Base-by-base conservation (phyloP, 1,140 invertebrate species). In the Musca domestica region DNA sequence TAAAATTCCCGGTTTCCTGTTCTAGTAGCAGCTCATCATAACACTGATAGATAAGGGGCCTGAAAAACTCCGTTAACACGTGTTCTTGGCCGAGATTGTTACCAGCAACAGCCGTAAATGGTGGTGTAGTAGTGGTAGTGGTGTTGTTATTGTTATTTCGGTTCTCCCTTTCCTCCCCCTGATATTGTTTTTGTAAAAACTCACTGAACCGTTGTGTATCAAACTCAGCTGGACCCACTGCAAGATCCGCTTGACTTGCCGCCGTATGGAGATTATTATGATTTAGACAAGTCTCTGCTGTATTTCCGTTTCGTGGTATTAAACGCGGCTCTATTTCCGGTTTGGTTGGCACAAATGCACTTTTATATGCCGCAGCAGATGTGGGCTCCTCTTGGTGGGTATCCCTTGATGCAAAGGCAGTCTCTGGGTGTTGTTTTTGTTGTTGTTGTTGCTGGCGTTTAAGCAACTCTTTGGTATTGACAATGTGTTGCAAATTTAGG, bases 291-390 rank as follows among this genome's bases (percentile, higher is more conserved):
- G 3, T n/a, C 56, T n/a, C 41, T 17, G n/a, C 20, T 19, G 23
- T 64, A n/a, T 61, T 61, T 49, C 22, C 51, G 25, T 34, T 17
- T 9, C n/a, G 49, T 25, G 14, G n/a, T 64, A 23, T 46, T n/a
- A 64, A 49, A 48, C 49, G 63, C 1, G 48, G 64, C 48, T 64
- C 17, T 51, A 49, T 61, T 68, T 48, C 20, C 17, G 67, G 49
- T 66, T 69, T 69, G 23, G 67, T 69, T 27, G 67, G 25, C 30
- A 69, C 67, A 54, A 69, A 69, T 25, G 67, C 67, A 46, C 67
- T 69, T 47, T 63, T 34, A 25, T 63, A 63, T 15, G 20, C 15
- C 3, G 22, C 19, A 14, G 14, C 14, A 41, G 10, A 5, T 5
- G 34, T 7, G 5, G 34, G 10, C 34, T 41, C 34, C 34, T 10